These are phyloP conservation scores for Eciton burchellii DNA, from an alignment of 1,140 invertebrate genomes.

Conservation along the genomic window DNA sequence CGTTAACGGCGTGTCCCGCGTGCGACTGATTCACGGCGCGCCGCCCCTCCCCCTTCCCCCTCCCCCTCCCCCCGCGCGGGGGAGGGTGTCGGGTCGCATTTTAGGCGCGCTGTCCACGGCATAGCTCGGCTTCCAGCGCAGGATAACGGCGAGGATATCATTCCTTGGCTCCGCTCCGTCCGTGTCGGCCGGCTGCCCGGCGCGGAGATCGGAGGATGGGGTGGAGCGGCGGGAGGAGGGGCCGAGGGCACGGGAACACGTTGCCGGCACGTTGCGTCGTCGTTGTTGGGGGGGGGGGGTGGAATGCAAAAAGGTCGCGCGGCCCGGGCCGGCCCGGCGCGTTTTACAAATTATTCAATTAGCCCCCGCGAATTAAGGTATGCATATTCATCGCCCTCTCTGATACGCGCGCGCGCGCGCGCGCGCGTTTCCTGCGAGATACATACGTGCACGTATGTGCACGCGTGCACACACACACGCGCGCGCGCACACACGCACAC, in stretches of 20 bases:
- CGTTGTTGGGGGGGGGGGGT: no score
- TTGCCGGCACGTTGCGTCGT: slow-evolving; percentile 21
- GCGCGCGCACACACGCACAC: slow-evolving; percentile 43
- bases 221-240: background rate
- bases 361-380: slow-evolving; percentile 85
- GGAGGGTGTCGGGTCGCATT: slow-evolving; percentile 72
- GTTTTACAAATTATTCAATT: slow-evolving; percentile 87
- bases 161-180: slow-evolving; percentile 30
- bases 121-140: slow-evolving; percentile 65
- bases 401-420: slow-evolving; percentile 82
- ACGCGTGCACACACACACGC: slow-evolving; percentile 78
- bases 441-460: slow-evolving; percentile 55
- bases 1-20: background rate
- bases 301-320: slow-evolving; percentile 73
- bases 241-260: slow-evolving; percentile 20
- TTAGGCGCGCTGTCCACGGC: slow-evolving; percentile 71
- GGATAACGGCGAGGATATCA: slow-evolving; percentile 65
- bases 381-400: slow-evolving; percentile 84
- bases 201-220: no score
- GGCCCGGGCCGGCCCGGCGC: slow-evolving; percentile 72
- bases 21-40: slow-evolving; percentile 34
- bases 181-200: slow-evolving; percentile 25
- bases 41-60: no score
- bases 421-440: slow-evolving; percentile 78
- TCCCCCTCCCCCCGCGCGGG: no score